Percentiles rank a stretch among this genome's conserved stretches.
Conservation (phyloP, 2,113 vertebrate genomes). For the Turdus rufiventris region DNA sequence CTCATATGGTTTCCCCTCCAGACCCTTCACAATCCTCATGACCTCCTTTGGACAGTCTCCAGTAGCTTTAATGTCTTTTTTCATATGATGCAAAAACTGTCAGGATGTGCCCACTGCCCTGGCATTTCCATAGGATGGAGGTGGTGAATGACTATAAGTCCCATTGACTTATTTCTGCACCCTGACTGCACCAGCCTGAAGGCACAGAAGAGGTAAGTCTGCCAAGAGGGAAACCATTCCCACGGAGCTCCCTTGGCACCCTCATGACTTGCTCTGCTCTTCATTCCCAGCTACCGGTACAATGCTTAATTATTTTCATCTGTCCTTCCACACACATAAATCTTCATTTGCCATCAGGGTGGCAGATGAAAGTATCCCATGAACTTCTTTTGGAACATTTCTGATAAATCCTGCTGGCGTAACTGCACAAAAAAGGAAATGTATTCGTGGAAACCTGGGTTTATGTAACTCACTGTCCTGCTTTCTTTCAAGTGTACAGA, state of each 20-base stretch:
- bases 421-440: not conserved
- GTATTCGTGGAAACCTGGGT: not conserved
- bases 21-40: not conserved
- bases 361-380: not conserved
- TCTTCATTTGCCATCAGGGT: not conserved
- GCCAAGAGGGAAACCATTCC: not conserved
- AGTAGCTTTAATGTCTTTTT: not conserved
- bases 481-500: slow-evolving; percentile 84
- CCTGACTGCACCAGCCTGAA: not conserved
- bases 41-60: not conserved
- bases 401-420: not conserved
- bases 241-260: not conserved
- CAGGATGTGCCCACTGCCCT: not conserved
- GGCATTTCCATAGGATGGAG: not conserved
- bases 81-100: not conserved
- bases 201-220: not conserved
- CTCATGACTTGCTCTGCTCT: not conserved
- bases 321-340: not conserved
- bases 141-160: not conserved
- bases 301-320: not conserved
- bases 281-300: not conserved
- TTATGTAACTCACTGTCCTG: not conserved
- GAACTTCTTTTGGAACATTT: not conserved
- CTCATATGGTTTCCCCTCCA: not conserved
- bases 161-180: not conserved